Base-by-base conservation (phyloP, 2,888 invertebrate species). In the Diaprepes abbreviatus region DNA sequence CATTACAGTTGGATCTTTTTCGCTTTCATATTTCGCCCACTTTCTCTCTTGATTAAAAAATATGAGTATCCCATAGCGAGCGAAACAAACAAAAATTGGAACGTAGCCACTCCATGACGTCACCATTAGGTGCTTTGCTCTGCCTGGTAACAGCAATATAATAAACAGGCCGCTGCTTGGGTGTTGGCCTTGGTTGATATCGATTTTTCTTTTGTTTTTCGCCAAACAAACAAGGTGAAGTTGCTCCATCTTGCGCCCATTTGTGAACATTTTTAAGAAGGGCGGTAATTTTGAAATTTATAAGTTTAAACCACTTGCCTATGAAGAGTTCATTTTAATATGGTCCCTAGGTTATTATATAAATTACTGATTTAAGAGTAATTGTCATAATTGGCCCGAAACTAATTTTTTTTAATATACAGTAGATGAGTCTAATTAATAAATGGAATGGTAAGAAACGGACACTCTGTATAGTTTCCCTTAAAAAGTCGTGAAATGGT, bases 171-270 rank as follows among this genome's bases (percentile, higher is more conserved):
- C 16, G 28, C 40, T n/a, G 54, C 10, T 28, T 45, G 33, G 12
- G 40, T 24, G 35, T 60, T 60, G 60, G 38, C 66, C 66, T 66
- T 66, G 59, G 36, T 38, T 43, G 21, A 40, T 60, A 54, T 66
- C 60, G 60, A 66, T 66, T 40, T 58, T 50, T 40, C 43, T 60
- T 12, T 54, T 38, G 16, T 50, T 36, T 38, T 59, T 59, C 40
- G 17, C 14, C 38, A 21, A 28, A 3, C 14, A 35, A 24, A 35
- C 35, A n/a, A 28, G 31, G 33, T 19, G 16, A 24, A 31, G 35
- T 28, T 50, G 65, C 65, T n/a, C 65, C 58, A 66, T 66, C 65
- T 66, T 48, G 17, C 48, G 59, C 36, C 60, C 17, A 16, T 45
- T 21, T 24, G 24, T 19, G 19, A 28, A 21, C 28, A 10, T 28